Evolutionary conservation across 2,113 vertebrate species (phyloP), one percentile per base, ranked within the genome.

Genomic region (Nestor notabilis): DNA sequence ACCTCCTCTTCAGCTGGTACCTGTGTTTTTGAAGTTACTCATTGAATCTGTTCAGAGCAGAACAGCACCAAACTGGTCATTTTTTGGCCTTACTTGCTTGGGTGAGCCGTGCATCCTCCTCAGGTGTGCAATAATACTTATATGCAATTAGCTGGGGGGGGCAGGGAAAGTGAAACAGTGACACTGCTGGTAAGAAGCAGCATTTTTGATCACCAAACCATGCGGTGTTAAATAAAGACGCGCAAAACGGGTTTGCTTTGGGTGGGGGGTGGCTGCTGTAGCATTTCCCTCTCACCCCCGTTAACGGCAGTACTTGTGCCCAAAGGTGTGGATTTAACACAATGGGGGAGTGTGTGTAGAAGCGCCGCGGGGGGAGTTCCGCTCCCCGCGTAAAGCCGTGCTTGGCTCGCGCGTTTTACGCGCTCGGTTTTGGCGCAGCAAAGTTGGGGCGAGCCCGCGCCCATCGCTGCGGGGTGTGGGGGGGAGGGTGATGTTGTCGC

Each of bases 221-320:
- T 63, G 71, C 41, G 31, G 16, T 37, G 44, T 65, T 55, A 29
- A 60, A 60, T 84, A 25, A n/a, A 12, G n/a, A 13, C 7, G 64
- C 64, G 17, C 50, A 7, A 44, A 13, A 0, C 0, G 8, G 8
- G 28, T 16, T 11, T 17, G 60, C 39, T 9, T 27, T 19, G 70
- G 60, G 47, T 0, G 50, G 52, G 79, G 43, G 50, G 0, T 3
- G 65, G n/a, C 46, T 29, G 28, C 2, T 4, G 37, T 4, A 16
- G 46, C 2, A 2, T 35, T 15, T 17, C 6, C 46, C 52, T n/a
- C 39, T 0, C 0, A 5, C 0, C 56, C 17, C 19, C 9, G 16
- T 3, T 10, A 29, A 14, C 31, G 3, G 35, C 2, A 18, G 8
- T 0, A 6, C 2, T 24, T 70, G 66, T 25, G 83, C 10, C 15